Evolutionary conservation across 1,140 invertebrate genomes (phyloP).

Genomic region (Centruroides vittatus): DNA sequence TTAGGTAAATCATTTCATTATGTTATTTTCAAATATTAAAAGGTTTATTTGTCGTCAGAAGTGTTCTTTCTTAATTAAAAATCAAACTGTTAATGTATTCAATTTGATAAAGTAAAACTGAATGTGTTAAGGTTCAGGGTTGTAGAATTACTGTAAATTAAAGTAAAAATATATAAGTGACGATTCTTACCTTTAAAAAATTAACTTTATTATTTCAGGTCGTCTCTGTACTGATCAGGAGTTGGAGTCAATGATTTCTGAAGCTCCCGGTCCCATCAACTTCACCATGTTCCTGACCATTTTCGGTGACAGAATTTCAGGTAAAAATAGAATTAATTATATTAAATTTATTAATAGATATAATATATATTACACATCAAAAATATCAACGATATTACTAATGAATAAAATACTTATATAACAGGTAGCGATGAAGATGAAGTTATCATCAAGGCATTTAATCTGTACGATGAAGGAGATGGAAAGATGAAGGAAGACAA

Average conservation of each 20-base stretch:
- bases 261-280: conserved; percentile 84
- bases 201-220: conserved; percentile 14
- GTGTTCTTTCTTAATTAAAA: too few species aligned
- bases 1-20: conserved; percentile 43
- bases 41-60: too few species aligned
- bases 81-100: too few species aligned
- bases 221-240: conserved; percentile 77
- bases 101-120: too few species aligned
- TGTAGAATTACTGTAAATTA: not conserved
- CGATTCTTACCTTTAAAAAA: not conserved
- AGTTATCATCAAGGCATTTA: conserved; percentile 86
- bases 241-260: conserved; percentile 75
- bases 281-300: conserved; percentile 86
- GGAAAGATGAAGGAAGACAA: conserved; percentile 34
- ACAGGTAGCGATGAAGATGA: conserved; percentile 76
- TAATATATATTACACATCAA: not conserved
- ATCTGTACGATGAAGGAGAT: conserved; percentile 71
- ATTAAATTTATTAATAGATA: not conserved
- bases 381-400: conserved; percentile 16
- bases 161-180: not conserved
- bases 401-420: conserved; percentile 2
- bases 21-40: too few species aligned
- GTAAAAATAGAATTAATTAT: conserved; percentile 21
- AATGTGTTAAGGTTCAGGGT: too few species aligned
- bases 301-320: conserved; percentile 76